Base-by-base conservation (phyloP, 1,140 invertebrate species). In the Amyelois transitella region DNA sequence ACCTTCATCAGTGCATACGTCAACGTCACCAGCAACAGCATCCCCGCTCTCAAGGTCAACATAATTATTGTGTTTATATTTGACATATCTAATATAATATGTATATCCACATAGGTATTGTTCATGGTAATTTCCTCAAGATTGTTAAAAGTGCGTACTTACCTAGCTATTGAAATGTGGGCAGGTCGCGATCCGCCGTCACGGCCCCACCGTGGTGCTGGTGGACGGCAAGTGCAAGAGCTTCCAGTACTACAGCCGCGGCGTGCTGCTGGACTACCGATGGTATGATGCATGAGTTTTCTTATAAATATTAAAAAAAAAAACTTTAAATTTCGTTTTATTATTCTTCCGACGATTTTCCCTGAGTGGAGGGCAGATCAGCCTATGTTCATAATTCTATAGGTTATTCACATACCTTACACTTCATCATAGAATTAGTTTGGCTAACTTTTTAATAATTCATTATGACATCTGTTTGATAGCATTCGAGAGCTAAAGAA, bases 141-240 rank as follows among this genome's bases (percentile, higher is more conserved):
- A n/a, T n/a, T n/a, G n/a, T n/a, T n/a, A n/a, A n/a, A n/a, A n/a
- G n/a, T n/a, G n/a, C n/a, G n/a, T n/a, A n/a, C n/a, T n/a, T n/a
- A n/a, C n/a, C 10, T 43, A 43, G 8, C 8, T 44, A 10, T 5
- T 44, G 12, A 21, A 48, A 4, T 48, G 12, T 20, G 1, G 47
- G 1, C 58, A 80, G 81, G 58, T 78, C 19, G 75, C 81, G 6
- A 82, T 85, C 18, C 57, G 58, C 6, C 51, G 56, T n/a, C 74
- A 81, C 59, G 71, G 74, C 6, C 81, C 81, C 0, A 65, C 65
- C 0, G 79, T 85, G 17, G 77, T 85, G 1, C 69, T 82, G 14
- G 54, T 85, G 7, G 75, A 82, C 55, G 75, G 61, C 1, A 53
- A 55, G 5, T 53, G 65, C 22, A 75, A 82, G 51, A 75, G 72